Evolutionary conservation across 2,113 vertebrate species (phyloP).

Genomic region (Cyanoramphus novaezelandiae): DNA sequence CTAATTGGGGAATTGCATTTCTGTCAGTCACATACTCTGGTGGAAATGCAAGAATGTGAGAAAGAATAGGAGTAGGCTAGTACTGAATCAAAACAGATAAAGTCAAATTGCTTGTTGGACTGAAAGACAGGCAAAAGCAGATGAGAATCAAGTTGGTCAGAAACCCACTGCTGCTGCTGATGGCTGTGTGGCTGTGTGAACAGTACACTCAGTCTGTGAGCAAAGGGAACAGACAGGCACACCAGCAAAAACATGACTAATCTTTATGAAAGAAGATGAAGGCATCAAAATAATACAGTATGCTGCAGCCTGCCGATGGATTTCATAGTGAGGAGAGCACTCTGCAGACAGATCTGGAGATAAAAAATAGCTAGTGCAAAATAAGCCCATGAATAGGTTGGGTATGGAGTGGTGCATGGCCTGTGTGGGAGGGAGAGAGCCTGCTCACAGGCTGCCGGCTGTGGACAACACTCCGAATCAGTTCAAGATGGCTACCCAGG

Average conservation of each 20-base stretch:
- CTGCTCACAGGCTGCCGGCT: background rate
- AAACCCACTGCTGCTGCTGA: background rate
- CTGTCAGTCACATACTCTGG: slow-evolving; percentile 11
- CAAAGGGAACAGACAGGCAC: background rate
- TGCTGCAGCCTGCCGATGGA: background rate
- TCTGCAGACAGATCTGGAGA: background rate
- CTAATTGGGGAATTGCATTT: slow-evolving; percentile 34
- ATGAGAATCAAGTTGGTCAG: background rate
- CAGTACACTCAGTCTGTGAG: background rate
- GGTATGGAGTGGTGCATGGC: background rate
- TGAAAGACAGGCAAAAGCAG: background rate
- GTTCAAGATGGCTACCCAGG: slow-evolving; percentile 1
- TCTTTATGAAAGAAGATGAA: background rate
- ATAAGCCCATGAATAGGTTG: background rate
- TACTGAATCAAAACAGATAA: slow-evolving; percentile 43
- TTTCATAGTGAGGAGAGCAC: background rate
- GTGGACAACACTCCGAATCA: background rate
- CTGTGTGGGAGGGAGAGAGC: background rate
- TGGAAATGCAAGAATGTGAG: slow-evolving; percentile 54
- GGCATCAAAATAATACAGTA: background rate
- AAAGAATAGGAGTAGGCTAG: slow-evolving; percentile 33
- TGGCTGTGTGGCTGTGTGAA: background rate
- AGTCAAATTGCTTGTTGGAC: slow-evolving; percentile 29
- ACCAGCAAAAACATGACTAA: background rate
- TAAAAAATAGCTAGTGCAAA: background rate